A percentile compares a stretch with the other conserved stretches of the same genome.
Conservation (phyloP, 1,140 invertebrate species). For the Bombus confusus region DNA sequence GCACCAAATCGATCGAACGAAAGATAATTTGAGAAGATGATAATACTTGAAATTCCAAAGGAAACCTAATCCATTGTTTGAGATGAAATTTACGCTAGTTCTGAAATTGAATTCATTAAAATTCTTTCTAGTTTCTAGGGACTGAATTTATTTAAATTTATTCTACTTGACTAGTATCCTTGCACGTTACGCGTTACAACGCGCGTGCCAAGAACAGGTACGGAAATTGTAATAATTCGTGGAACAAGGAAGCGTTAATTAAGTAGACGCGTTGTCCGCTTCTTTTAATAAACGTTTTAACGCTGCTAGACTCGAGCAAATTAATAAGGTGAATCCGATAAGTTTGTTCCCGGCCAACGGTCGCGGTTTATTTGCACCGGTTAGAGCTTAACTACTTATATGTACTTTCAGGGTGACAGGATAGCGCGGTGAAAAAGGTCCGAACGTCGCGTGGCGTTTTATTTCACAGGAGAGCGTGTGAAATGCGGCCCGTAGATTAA, state of each 20-base stretch:
- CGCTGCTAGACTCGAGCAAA: background rate
- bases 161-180: background rate
- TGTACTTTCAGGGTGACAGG: too few relatives aligned
- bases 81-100: too few relatives aligned
- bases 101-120: background rate
- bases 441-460: background rate
- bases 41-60: background rate
- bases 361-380: constrained; percentile 8
- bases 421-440: background rate
- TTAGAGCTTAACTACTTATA: constrained; percentile 8
- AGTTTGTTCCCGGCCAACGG: background rate
- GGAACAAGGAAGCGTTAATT: too few relatives aligned
- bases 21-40: background rate
- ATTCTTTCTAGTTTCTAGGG: background rate
- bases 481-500: background rate
- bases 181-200: background rate
- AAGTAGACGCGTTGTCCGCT: background rate
- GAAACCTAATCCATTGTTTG: too few relatives aligned
- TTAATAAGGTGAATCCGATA: constrained; percentile 32
- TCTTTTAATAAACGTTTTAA: background rate
- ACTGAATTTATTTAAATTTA: background rate
- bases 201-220: background rate
- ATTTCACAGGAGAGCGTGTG: background rate
- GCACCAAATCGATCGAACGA: background rate
- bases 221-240: background rate